Evolutionary conservation across 2,113 vertebrate genomes (phyloP), one percentile per base, ranked within the genome.

Genomic region (Etheostoma spectabile): DNA sequence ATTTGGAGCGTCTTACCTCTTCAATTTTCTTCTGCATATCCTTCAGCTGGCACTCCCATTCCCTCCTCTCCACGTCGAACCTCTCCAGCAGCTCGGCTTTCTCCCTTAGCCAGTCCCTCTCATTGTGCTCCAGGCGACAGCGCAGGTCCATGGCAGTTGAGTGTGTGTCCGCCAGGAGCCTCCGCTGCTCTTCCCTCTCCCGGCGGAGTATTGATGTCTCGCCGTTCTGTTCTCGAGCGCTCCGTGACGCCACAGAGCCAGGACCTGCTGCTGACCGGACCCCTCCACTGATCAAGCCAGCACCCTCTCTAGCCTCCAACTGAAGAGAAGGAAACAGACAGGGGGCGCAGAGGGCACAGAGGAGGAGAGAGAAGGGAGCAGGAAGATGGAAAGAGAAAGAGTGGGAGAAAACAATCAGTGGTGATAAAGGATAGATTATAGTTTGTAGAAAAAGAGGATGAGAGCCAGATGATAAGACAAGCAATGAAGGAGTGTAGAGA

Each of bases 11-110:
- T 60, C 90, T 74, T 95, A 99, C 98, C 97, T 97, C 96, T 91
- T 99, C 97, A 89, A 99, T 99, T 94, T 98, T 99, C 92, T 82
- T 96, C 94, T 99, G 98, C 98, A 99, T 99, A 84, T 97, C 95
- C 83, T 96, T 97, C 95, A 99, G 96, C 51, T 99, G 98, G 84
- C 94, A 95, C 93, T 99, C 98, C 98, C 98, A 99, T 83, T 99
- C 97, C 74, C 95, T 97, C 88, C 98, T 97, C 93, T 99, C 98
- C 1, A 93, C 92, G 79, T 99, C 97, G 86, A 99, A 99, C 89
- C 95, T 95, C 91, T 98, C 96, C 93, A 99, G 92, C 82, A 99
- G 90, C 86, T 99, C 97, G 65, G 96, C 95, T 90, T 96, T 97
- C 89, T 99, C 98, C 87, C 95, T 95, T 79, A 93, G 92, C 98